phyloP scores from a whole-genome alignment of 1,140 invertebrate genomes.

The Conopomorpha cramerella region DNA sequence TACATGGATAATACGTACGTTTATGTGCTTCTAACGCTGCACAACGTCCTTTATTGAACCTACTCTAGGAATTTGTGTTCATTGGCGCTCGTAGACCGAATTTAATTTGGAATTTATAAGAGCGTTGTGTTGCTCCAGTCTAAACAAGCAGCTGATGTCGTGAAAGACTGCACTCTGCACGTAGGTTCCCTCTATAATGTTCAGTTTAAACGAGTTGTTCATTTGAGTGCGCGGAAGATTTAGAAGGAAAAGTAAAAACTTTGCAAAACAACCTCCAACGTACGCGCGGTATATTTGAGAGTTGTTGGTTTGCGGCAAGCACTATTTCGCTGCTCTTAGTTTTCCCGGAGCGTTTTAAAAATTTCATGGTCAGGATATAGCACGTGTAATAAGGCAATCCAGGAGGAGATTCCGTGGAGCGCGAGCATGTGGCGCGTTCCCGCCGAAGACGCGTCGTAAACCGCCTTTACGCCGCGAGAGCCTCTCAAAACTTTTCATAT shows the following conservation, averaged over 20 bases:
- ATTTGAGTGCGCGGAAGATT: too few species aligned
- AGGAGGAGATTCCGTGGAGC: constrained; percentile 36
- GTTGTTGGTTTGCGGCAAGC: constrained; percentile 36
- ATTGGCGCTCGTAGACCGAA: constrained; percentile 54
- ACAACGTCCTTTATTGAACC: constrained; percentile 57
- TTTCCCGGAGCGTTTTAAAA: too few species aligned
- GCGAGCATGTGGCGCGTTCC: constrained; percentile 47
- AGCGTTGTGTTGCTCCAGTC: constrained; percentile 15
- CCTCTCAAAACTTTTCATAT: constrained; percentile 60
- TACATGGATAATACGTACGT: constrained; percentile 61
- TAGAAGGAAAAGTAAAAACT: too few species aligned
- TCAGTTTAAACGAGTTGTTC: too few species aligned
- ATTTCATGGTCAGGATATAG: constrained; percentile 53
- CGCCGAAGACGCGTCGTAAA: constrained; percentile 57
- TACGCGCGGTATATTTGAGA: too few species aligned
- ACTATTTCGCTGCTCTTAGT: too few species aligned
- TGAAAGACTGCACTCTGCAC: too few species aligned
- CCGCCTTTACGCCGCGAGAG: constrained; percentile 50
- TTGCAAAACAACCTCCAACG: too few species aligned
- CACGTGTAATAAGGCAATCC: constrained; percentile 44
- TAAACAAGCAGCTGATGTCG: neutral
- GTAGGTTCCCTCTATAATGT: too few species aligned
- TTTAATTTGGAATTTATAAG: constrained; percentile 57
- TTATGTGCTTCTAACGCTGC: constrained; percentile 58
- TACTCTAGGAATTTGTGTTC: constrained; percentile 58